These are phyloP conservation scores for Eustalomyia histrio DNA, from an alignment of 2,888 invertebrate species.

Conservation along the genomic window DNA sequence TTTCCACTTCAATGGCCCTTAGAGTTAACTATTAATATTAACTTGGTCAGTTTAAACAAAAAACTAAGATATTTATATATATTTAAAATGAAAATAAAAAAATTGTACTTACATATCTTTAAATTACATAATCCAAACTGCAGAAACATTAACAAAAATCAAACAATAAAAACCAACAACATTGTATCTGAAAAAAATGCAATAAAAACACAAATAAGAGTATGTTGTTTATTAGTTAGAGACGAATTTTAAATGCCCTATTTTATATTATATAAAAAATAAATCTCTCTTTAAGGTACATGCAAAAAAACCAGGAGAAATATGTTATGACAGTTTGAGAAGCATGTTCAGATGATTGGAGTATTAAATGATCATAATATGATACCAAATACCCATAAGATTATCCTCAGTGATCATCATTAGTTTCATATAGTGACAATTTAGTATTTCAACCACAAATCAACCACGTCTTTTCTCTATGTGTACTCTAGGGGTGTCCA, in stretches of 20 bases:
- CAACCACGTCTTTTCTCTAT: too few species aligned
- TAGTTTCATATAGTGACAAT: too few species aligned
- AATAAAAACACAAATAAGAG: conserved; percentile 6
- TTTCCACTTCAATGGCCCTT: conserved; percentile 32
- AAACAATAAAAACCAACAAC: conserved; percentile 23
- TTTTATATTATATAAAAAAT: too few species aligned
- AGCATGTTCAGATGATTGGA: too few species aligned
- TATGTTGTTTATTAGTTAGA: not conserved
- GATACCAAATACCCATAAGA: too few species aligned
- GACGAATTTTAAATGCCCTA: not conserved
- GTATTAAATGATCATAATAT: too few species aligned
- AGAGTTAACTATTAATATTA: not conserved
- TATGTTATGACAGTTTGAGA: too few species aligned
- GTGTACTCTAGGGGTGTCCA: too few species aligned
- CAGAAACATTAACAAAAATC: conserved; percentile 15
- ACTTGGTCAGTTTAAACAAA: conserved; percentile 28
- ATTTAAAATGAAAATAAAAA: conserved; percentile 19
- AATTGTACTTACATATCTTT: not conserved
- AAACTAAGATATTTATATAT: not conserved
- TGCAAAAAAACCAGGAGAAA: too few species aligned
- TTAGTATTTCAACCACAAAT: too few species aligned
- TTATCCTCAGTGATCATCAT: too few species aligned
- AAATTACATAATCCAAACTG: conserved; percentile 50
- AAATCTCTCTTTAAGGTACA: too few species aligned
- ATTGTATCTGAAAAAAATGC: conserved; percentile 12